phyloP scores from a whole-genome alignment of 2,797 vertebrate species.

The Okamejei kenojei region DNA sequence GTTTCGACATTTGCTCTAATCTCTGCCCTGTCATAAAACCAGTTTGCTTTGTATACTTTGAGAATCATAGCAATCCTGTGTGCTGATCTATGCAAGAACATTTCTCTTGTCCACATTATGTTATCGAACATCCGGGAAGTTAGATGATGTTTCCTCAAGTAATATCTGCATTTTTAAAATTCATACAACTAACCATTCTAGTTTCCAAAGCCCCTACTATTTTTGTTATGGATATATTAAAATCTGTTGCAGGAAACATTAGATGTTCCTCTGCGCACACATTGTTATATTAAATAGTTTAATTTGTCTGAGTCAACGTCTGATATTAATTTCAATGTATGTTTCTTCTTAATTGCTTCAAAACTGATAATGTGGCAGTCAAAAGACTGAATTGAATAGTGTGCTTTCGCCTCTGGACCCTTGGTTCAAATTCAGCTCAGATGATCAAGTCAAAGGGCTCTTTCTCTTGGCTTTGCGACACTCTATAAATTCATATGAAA shows the following conservation, averaged over 20 bases:
- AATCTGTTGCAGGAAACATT: not conserved
- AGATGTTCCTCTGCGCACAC: not conserved
- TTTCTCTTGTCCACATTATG: not conserved
- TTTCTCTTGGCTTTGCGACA: not conserved
- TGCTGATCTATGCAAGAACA: not conserved
- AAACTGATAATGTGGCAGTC: not conserved
- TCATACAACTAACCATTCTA: not conserved
- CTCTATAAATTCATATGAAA: not conserved
- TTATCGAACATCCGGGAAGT: not conserved
- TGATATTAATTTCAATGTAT: not conserved
- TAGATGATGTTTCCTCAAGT: not conserved
- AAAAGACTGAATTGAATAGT: not conserved
- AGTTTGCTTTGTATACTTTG: not conserved
- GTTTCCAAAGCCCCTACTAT: not conserved
- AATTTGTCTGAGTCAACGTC: not conserved
- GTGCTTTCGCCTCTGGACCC: not conserved
- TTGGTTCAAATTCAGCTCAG: not conserved
- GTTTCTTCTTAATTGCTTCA: not conserved
- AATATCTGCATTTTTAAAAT: not conserved
- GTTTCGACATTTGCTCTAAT: not conserved
- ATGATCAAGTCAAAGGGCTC: not conserved
- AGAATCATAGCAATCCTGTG: not conserved
- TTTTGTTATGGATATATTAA: not conserved
- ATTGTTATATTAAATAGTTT: not conserved
- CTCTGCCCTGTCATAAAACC: not conserved